Conservation (phyloP, 1,140 invertebrate species). For the Gonatopus flavifemur region DNA sequence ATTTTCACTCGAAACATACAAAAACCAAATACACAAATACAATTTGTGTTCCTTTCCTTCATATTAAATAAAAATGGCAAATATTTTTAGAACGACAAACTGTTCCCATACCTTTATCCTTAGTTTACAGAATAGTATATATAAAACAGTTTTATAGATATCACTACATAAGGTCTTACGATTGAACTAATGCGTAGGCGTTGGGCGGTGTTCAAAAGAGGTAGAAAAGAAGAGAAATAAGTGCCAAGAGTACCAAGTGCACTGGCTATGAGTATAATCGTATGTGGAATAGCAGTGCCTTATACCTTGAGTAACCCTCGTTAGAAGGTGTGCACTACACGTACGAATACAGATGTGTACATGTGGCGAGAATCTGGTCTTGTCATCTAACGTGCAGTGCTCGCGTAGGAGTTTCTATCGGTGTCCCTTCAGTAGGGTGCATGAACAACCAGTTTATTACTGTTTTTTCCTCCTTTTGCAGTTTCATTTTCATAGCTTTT, state of each 20-base stretch:
- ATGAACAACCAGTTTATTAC: slow-evolving; percentile 18
- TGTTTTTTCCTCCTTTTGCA: slow-evolving; percentile 5
- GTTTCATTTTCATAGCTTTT: too few relatives aligned
- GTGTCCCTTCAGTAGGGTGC: slow-evolving; percentile 14
- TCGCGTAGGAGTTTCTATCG: slow-evolving; percentile 35
- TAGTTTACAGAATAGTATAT: too few relatives aligned
- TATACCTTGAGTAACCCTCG: slow-evolving; percentile 32
- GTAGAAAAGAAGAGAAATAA: too few relatives aligned
- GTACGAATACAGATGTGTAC: too few relatives aligned
- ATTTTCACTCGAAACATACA: too few relatives aligned
- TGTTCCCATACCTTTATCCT: too few relatives aligned
- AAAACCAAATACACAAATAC: too few relatives aligned
- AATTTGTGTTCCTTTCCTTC: too few relatives aligned
- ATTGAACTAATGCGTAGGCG: slow-evolving; percentile 28
- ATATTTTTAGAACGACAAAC: too few relatives aligned
- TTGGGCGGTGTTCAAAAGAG: slow-evolving; percentile 23
- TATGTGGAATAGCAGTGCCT: slow-evolving; percentile 34
- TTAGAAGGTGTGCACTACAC: slow-evolving; percentile 24
- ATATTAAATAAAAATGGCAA: too few relatives aligned
- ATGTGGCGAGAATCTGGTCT: slow-evolving; percentile 22
- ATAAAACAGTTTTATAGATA: too few relatives aligned
- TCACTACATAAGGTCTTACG: slow-evolving; percentile 32
- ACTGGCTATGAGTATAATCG: slow-evolving; percentile 17
- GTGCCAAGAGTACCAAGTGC: slow-evolving; percentile 20
- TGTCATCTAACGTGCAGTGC: slow-evolving; percentile 26